phyloP scores from a whole-genome alignment of 2,888 invertebrate genomes.

The Nymphalis polychloros region DNA sequence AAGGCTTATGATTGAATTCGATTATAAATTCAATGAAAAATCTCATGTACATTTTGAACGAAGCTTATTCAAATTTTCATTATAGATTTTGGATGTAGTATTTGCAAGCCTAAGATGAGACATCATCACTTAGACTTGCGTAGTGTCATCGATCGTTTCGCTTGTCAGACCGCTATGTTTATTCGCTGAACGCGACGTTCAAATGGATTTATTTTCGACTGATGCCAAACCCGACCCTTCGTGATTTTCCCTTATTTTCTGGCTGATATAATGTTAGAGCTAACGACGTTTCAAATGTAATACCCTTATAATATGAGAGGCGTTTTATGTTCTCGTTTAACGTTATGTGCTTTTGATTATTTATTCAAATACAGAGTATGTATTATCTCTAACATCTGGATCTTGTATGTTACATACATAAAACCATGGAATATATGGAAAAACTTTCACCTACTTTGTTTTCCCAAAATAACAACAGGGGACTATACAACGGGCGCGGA shows the following conservation, averaged over 20 bases:
- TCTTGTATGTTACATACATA: background rate
- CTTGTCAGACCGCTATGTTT: constrained; percentile 61
- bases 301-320: background rate
- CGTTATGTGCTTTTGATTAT: background rate
- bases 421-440: background rate
- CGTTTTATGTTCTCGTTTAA: background rate
- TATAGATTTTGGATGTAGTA: too few relatives aligned
- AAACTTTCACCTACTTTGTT: background rate
- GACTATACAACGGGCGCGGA: background rate
- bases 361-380: background rate
- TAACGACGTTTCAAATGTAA: constrained; percentile 25
- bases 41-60: too few relatives aligned
- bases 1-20: background rate
- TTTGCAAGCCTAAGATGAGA: background rate
- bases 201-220: constrained; percentile 66
- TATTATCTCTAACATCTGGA: too few relatives aligned
- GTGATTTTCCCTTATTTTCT: constrained; percentile 46
- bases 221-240: constrained; percentile 57
- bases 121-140: constrained; percentile 46
- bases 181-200: constrained; percentile 59
- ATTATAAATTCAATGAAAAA: too few relatives aligned
- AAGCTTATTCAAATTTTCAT: too few relatives aligned
- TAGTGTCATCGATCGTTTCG: constrained; percentile 59
- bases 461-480: background rate
- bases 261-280: constrained; percentile 15